Conservation (phyloP, 30 jellyfish, hydroid and myxozoan genomes). For the Aurelia sp. region DNA sequence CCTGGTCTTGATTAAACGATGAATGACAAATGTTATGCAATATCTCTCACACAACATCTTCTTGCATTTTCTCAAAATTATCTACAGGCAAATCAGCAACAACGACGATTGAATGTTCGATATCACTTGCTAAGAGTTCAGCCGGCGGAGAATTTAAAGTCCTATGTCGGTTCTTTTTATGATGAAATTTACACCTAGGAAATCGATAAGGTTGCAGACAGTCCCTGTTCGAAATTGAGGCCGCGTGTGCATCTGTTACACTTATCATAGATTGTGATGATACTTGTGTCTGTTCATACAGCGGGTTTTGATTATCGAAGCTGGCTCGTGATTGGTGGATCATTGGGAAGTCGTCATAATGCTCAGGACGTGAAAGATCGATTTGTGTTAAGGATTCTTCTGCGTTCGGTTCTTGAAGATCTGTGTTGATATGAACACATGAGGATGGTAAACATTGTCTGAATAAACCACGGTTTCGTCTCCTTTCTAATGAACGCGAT, state of each 20-base stretch:
- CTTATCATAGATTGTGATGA: slow-evolving; percentile 27
- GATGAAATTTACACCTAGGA: slow-evolving; percentile 81
- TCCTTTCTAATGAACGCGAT: slow-evolving; percentile 15
- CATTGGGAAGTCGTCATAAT: slow-evolving; percentile 13
- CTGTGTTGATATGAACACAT: slow-evolving; percentile 30
- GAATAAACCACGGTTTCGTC: slow-evolving; percentile 22
- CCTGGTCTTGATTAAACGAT: too few species aligned
- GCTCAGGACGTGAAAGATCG: slow-evolving; percentile 9
- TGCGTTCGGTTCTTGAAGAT: slow-evolving; percentile 38
- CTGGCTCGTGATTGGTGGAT: slow-evolving; percentile 16
- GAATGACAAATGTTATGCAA: neutral
- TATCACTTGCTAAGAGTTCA: slow-evolving; percentile 32
- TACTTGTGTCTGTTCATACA: slow-evolving; percentile 26
- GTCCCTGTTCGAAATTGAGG: slow-evolving; percentile 49
- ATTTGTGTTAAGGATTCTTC: slow-evolving; percentile 33
- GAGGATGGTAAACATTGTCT: slow-evolving; percentile 45
- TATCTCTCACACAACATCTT: slow-evolving; percentile 72
- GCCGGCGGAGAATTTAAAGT: slow-evolving; percentile 38
- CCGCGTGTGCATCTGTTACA: slow-evolving; percentile 36
- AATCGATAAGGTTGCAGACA: slow-evolving; percentile 73
- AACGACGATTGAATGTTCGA: slow-evolving; percentile 79
- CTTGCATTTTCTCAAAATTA: slow-evolving; percentile 72
- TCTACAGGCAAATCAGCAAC: slow-evolving; percentile 81
- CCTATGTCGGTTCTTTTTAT: slow-evolving; percentile 64
- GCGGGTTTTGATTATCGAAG: slow-evolving; percentile 12